Evolutionary conservation across 2,113 vertebrate genomes (phyloP).

Genomic region (Microcebus lehilahytsara): DNA sequence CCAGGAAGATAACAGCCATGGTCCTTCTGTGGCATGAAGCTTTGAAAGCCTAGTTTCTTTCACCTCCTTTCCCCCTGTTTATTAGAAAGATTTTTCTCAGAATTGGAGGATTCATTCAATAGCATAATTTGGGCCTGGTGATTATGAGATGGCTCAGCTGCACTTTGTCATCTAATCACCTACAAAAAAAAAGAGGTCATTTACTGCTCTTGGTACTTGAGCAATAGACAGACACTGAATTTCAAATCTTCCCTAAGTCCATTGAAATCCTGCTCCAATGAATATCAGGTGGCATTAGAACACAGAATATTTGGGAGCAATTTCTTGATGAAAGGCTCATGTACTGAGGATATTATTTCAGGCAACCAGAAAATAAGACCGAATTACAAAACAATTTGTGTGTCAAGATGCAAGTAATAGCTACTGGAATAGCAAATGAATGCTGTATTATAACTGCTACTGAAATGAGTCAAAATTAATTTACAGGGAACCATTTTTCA

Average conservation of each 20-base stretch:
- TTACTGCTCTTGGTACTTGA: slow-evolving; percentile 19
- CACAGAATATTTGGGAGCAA: not conserved
- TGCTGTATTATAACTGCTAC: not conserved
- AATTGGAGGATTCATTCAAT: not conserved
- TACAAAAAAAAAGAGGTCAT: not conserved
- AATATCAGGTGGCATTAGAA: not conserved
- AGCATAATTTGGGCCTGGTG: slow-evolving; percentile 20
- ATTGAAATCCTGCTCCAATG: not conserved
- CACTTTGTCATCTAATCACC: slow-evolving; percentile 47
- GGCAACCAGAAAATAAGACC: slow-evolving; percentile 53
- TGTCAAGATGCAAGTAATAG: slow-evolving; percentile 56
- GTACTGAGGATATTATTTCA: slow-evolving; percentile 38
- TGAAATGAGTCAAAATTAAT: slow-evolving; percentile 58
- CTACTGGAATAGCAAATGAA: slow-evolving; percentile 49
- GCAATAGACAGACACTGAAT: not conserved
- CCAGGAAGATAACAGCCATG: not conserved
- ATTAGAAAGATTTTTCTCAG: not conserved
- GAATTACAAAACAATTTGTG: slow-evolving; percentile 53
- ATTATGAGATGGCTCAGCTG: slow-evolving; percentile 6
- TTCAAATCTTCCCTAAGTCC: not conserved
- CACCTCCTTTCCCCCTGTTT: not conserved
- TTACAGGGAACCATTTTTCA: slow-evolving; percentile 38
- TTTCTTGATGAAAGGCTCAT: slow-evolving; percentile 19
- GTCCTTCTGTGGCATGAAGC: not conserved
- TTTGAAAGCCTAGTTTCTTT: slow-evolving; percentile 25